These are phyloP conservation scores for Microtus montanus DNA, from an alignment of 2,113 vertebrate species.

Conservation along the genomic window DNA sequence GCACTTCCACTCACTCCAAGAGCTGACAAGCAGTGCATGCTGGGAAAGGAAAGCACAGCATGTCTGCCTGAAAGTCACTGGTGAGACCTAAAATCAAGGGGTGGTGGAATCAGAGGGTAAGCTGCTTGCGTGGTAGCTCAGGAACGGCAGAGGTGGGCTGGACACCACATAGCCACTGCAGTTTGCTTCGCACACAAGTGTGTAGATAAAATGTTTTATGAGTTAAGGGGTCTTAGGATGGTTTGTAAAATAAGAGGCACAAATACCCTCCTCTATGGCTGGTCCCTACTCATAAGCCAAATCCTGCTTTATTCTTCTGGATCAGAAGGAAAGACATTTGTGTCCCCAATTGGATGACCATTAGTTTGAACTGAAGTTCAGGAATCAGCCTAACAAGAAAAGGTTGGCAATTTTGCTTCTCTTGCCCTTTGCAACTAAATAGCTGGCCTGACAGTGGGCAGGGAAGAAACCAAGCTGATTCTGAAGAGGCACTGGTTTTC, in stretches of 20 bases:
- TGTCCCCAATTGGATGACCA: background rate
- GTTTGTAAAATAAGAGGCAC: background rate
- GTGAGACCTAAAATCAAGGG: background rate
- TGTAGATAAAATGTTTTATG: background rate
- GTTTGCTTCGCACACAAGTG: background rate
- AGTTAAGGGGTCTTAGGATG: background rate
- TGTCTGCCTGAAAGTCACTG: background rate
- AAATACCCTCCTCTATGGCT: background rate
- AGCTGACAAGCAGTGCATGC: background rate
- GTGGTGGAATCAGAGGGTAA: background rate
- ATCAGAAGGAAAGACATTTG: background rate
- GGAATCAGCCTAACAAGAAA: background rate
- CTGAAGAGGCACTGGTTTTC: background rate
- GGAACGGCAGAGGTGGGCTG: background rate
- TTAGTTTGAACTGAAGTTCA: background rate
- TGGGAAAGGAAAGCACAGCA: background rate
- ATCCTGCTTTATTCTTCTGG: background rate
- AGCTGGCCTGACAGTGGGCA: background rate
- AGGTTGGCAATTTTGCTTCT: background rate
- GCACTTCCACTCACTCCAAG: background rate
- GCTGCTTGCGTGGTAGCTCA: background rate
- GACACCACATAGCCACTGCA: fast-evolving
- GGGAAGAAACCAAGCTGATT: background rate
- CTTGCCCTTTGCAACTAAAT: background rate
- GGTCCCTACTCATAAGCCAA: background rate